Evolutionary conservation across 2,113 vertebrate genomes (phyloP), one percentile per base, ranked within the genome.

Genomic region (Emydocephalus ijimae): DNA sequence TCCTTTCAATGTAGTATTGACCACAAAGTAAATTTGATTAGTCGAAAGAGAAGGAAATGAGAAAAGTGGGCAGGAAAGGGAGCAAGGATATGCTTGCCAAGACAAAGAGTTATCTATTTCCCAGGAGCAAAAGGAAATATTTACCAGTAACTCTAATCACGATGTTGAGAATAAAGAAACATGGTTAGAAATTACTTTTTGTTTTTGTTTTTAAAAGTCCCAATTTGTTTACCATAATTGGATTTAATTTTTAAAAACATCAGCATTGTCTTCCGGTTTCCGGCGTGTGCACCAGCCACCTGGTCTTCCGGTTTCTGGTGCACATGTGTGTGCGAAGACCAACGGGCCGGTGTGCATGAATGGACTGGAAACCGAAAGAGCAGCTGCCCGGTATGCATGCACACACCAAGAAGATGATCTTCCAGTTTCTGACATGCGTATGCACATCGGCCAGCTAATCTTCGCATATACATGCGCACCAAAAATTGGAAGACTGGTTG

Each of bases 61-160:
- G 18, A 0, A 3, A 1, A 1, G 29, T 34, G 39, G 81, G 91
- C 1, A 48, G 5, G 59, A 43, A 43, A 81, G 18, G 39, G 34
- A 21, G 34, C 34, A 81, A 8, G 34, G 8, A 6, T 3, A 81
- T 39, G 69, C 7, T 92, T 85, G 89, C 34, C 87, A 39, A 94
- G 29, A 64, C 86, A 34, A 90, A 15, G 15, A 0, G 2, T 90
- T 86, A 23, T 91, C 81, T 45, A 29, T 59, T 64, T 34, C 59
- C 3, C 21, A 39, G 87, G 26, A n/a, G 85, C 48, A 89, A 69
- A 26, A 52, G 59, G 59, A 94, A 90, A 90, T 64, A 87, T 45
- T 91, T n/a, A 87, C 20, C 88, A 85, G 59, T 23, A 64, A 92
- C 24, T 45, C 20, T 93, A 87, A 29, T 20, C 91, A 74, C 92